Evolutionary conservation across 2,888 invertebrate genomes (phyloP).

Genomic region (Amorpha juglandis): DNA sequence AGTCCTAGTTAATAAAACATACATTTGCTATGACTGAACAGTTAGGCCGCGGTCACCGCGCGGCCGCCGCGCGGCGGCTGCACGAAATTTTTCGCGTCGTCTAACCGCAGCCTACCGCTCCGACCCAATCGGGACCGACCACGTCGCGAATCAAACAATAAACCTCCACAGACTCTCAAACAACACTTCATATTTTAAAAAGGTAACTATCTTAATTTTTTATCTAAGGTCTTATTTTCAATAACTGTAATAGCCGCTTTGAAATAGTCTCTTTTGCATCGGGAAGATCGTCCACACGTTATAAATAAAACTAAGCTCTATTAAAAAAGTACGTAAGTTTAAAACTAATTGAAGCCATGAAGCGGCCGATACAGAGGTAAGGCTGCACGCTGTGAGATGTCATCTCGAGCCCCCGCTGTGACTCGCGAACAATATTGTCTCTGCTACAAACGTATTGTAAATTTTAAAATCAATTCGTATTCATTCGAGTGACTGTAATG

Average conservation of each 20-base stretch:
- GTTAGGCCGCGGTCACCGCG: too few species aligned
- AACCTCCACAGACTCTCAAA: conserved; percentile 63
- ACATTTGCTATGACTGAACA: too few species aligned
- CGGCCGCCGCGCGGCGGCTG: too few species aligned
- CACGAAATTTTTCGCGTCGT: too few species aligned
- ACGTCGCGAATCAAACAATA: conserved; percentile 75
- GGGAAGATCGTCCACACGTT: conserved; percentile 41
- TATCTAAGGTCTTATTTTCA: conserved; percentile 77
- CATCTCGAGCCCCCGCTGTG: conserved; percentile 80
- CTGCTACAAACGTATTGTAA: conserved; percentile 76
- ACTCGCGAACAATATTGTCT: conserved; percentile 82
- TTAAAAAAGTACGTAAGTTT: conserved; percentile 40
- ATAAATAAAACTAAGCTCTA: conserved; percentile 50
- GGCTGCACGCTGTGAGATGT: conserved; percentile 82
- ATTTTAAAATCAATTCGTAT: conserved; percentile 80
- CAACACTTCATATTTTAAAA: conserved; percentile 79
- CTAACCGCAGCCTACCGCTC: too few species aligned
- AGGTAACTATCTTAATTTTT: conserved; percentile 68
- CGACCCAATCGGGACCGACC: conserved; percentile 36
- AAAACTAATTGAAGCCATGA: conserved; percentile 31
- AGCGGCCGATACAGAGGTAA: conserved; percentile 62
- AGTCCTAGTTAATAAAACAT: too few species aligned
- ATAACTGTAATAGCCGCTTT: conserved; percentile 61
- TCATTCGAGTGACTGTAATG: conserved; percentile 62
- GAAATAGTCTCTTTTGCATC: conserved; percentile 60